phyloP scores from a whole-genome alignment of 2,113 vertebrate genomes.

The Gambusia holbrooki region DNA sequence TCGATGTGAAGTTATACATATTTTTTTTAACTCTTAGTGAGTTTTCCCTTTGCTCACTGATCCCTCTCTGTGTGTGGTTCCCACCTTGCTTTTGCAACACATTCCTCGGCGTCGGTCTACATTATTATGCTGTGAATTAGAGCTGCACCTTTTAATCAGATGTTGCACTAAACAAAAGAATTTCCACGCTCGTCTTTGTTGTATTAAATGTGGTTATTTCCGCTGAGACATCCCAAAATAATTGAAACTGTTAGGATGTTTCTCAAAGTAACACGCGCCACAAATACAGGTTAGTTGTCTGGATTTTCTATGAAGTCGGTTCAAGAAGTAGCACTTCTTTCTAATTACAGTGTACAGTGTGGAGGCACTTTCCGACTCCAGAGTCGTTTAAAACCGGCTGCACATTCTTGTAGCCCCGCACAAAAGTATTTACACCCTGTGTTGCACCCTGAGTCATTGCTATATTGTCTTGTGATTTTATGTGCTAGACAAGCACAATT shows the following conservation, averaged over 20 bases:
- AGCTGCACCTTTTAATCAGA: constrained; percentile 26
- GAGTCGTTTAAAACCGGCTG: constrained; percentile 41
- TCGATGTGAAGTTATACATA: neutral
- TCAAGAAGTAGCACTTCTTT: constrained; percentile 43
- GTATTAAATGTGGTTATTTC: constrained; percentile 18
- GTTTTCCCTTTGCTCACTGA: neutral
- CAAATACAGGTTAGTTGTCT: constrained; percentile 37
- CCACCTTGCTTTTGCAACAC: constrained; percentile 15
- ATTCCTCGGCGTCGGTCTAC: neutral
- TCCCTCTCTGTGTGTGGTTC: constrained; percentile 21
- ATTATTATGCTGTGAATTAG: neutral
- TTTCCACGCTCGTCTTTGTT: constrained; percentile 25
- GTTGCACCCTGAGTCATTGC: neutral
- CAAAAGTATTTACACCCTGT: neutral
- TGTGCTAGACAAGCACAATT: neutral
- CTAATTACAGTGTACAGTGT: constrained; percentile 54
- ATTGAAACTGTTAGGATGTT: constrained; percentile 1
- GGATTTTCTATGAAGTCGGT: constrained; percentile 59
- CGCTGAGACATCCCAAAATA: constrained; percentile 29
- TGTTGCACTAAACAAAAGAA: constrained; percentile 1
- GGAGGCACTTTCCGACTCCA: constrained; percentile 50
- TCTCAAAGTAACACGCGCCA: constrained; percentile 12
- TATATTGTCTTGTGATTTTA: neutral
- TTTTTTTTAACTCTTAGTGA: neutral
- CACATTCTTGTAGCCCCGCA: neutral